Base-by-base conservation (phyloP, 2,888 invertebrate genomes). In the Drosophila emarginata region DNA sequence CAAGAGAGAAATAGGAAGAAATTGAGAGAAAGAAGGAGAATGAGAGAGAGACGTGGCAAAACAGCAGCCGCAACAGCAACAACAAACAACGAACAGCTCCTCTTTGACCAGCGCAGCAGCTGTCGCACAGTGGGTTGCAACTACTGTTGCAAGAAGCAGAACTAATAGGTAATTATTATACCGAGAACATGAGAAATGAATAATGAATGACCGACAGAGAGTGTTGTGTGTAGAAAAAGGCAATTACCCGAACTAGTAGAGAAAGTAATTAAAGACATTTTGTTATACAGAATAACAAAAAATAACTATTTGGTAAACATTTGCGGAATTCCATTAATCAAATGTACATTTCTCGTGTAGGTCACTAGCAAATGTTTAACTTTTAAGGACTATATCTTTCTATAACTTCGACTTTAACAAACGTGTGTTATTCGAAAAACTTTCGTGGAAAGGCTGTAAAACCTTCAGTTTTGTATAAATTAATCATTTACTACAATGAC, bases 81-180 rank as follows among this genome's bases (percentile, higher is more conserved):
- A 68, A 66, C 58, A 70, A 68, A 62, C 60, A 68, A 66, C 58
- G 70, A 68, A 62, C 60, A 54, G 66, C 62, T 50, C 36, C 82
- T 83, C 84, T 86, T 76, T 88, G 84, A 76, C 87, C 84, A 81
- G 73, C 86, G 32, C 32, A 32, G 32, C 32, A 78, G 87, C 87
- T 87, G 88, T 74, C 72, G 75, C 66, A 40, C 57, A 68, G 64
- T 62, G 7, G 7, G 7, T 9, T n/a, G 11, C 9, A 40, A 28
- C 12, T 36, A 56, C 11, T 15, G 28, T 28, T 39, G 52, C 14
- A 52, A 32, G 28, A 61, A 61, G 32, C 50, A n/a, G n/a, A 23
- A 54, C 39, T 40, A 37, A 52, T 52, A 21, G 40, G 40, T 45
- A 45, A 45, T 45, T 45, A 45, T 45, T 45, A 45, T 11, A 18